phyloP scores from a whole-genome alignment of 2,113 vertebrate genomes.

The Athene cunicularia region DNA sequence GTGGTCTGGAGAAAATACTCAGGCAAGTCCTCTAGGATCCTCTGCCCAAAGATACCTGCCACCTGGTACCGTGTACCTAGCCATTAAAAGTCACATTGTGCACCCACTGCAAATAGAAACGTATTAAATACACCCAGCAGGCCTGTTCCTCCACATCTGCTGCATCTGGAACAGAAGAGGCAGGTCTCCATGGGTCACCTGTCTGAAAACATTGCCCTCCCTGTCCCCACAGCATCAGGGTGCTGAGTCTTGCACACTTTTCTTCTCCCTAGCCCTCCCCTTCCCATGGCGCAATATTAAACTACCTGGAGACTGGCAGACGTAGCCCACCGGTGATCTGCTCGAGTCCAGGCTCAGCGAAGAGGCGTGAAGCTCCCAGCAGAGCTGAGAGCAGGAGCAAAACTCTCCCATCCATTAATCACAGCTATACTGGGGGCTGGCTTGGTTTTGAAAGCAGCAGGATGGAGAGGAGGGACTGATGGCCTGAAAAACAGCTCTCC shows the following conservation, averaged over 20 bases:
- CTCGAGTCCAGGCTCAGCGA: background rate
- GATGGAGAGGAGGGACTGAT: background rate
- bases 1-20: background rate
- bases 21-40: background rate
- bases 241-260: background rate
- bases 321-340: background rate
- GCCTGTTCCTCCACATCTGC: background rate
- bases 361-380: background rate
- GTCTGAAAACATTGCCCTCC: background rate
- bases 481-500: background rate
- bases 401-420: background rate
- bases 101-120: background rate
- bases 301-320: background rate
- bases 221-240: rapidly evolving
- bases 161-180: background rate
- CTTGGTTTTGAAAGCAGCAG: background rate
- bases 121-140: background rate
- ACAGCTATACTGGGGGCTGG: rapidly evolving
- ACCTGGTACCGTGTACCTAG: rapidly evolving
- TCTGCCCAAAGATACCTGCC: background rate
- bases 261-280: background rate
- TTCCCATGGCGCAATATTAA: rapidly evolving
- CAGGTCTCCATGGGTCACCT: rapidly evolving
- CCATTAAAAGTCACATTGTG: rapidly evolving
- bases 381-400: background rate